Conservation (phyloP, 2,113 vertebrate genomes). For the Danionella cerebrum region DNA sequence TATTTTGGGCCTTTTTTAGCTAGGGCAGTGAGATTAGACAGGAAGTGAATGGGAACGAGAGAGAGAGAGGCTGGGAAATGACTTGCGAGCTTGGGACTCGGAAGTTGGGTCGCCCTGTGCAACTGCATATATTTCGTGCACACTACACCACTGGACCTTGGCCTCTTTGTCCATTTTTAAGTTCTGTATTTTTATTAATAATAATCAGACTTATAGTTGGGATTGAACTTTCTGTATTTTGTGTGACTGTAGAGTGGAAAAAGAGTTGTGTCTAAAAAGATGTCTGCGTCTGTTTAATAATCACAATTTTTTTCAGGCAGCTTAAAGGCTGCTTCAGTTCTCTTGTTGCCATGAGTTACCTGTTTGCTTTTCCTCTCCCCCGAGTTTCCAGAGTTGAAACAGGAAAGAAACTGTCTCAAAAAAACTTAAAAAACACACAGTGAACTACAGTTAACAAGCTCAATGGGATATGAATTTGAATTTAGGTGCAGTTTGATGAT, state of each 20-base stretch:
- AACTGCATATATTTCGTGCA: no score
- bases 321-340: slow-evolving; percentile 41
- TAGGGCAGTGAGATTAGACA: no score
- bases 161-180: no score
- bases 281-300: slow-evolving; percentile 27
- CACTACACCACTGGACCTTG: no score
- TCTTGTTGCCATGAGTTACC: slow-evolving; percentile 56
- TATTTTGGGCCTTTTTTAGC: no score
- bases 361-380: slow-evolving; percentile 39
- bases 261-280: slow-evolving; percentile 43
- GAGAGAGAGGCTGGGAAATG: no score
- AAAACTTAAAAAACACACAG: slow-evolving; percentile 55
- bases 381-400: slow-evolving; percentile 61
- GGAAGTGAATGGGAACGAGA: no score
- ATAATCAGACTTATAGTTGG: no score
- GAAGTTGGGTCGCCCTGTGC: no score
- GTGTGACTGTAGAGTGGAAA: slow-evolving; percentile 41
- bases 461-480: slow-evolving; percentile 60
- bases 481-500: slow-evolving; percentile 40
- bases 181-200: no score
- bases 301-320: slow-evolving; percentile 47
- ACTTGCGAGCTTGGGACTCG: no score
- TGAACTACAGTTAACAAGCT: slow-evolving; percentile 34
- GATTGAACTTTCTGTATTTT: no score
- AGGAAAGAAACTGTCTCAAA: slow-evolving; percentile 50